Evolutionary conservation across 2,113 vertebrate genomes (phyloP).

Genomic region (Notothenia rossii): DNA sequence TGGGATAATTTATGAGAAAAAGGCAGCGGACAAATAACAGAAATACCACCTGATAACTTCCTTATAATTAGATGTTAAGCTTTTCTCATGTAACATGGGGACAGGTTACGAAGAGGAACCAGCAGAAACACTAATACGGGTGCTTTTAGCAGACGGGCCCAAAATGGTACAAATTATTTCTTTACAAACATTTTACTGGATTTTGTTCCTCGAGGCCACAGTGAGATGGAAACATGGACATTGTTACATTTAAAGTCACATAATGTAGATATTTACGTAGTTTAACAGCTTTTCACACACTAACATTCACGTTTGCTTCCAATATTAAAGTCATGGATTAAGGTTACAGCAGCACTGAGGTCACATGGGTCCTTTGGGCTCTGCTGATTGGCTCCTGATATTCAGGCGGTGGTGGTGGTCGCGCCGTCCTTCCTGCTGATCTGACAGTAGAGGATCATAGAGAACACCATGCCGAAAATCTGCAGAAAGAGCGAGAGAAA

Average conservation of each 20-base stretch:
- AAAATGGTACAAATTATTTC: no score
- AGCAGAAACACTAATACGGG: neutral
- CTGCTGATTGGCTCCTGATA: slow-evolving; percentile 18
- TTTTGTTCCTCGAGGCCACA: slow-evolving; percentile 12
- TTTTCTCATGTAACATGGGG: neutral
- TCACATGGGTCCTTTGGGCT: neutral
- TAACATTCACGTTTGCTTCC: no score
- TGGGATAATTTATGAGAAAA: neutral
- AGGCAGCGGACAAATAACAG: no score
- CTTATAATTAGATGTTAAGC: neutral
- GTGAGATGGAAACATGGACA: neutral
- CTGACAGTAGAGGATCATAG: slow-evolving; percentile 80
- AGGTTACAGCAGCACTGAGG: slow-evolving; percentile 18
- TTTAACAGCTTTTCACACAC: no score
- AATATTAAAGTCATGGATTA: slow-evolving; percentile 14
- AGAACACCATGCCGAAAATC: slow-evolving; percentile 79
- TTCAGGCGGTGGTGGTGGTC: slow-evolving; percentile 41
- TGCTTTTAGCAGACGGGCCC: no score
- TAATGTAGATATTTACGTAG: no score
- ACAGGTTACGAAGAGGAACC: neutral
- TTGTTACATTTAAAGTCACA: neutral
- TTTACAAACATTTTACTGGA: neutral
- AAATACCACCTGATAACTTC: no score
- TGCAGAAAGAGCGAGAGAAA: slow-evolving; percentile 16
- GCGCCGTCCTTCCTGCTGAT: slow-evolving; percentile 56